Conservation (phyloP, 1,140 invertebrate genomes). For the Grapholita molesta region DNA sequence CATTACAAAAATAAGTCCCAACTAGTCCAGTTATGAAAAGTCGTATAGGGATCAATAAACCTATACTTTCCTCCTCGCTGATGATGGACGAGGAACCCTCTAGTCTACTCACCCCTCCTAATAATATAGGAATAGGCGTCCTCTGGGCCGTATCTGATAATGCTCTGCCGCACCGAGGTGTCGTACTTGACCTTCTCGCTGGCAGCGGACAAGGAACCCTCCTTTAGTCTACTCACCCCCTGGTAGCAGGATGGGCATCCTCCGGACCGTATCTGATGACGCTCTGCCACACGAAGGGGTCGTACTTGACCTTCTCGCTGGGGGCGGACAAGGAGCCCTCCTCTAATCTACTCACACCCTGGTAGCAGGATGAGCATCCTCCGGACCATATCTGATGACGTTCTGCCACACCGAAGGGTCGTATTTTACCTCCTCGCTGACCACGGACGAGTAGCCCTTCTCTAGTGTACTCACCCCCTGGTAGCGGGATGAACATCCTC, state of each 20-base stretch:
- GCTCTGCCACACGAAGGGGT: background rate
- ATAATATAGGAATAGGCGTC: too few relatives aligned
- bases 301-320: background rate
- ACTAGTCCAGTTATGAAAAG: too few relatives aligned
- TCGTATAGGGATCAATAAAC: too few relatives aligned
- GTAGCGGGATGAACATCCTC: constrained; percentile 79
- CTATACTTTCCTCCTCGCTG: background rate
- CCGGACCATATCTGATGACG: background rate
- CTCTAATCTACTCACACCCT: constrained; percentile 78
- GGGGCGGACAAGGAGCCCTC: background rate
- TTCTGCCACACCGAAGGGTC: background rate
- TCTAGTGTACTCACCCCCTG: constrained; percentile 54
- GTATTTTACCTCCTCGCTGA: too few relatives aligned
- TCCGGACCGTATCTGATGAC: constrained; percentile 68
- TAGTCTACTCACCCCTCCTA: constrained; percentile 78
- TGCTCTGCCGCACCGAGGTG: background rate
- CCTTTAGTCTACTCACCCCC: constrained; percentile 49
- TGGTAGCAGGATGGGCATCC: constrained; percentile 78
- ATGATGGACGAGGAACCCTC: background rate
- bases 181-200: too few relatives aligned
- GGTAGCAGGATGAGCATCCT: too few relatives aligned
- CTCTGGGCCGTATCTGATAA: background rate
- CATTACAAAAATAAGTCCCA: too few relatives aligned
- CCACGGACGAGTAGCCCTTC: too few relatives aligned
- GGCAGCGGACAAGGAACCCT: too few relatives aligned